These are phyloP conservation scores for Loripinus fragilis DNA, from an alignment of 2,888 invertebrate species.

Conservation along the genomic window DNA sequence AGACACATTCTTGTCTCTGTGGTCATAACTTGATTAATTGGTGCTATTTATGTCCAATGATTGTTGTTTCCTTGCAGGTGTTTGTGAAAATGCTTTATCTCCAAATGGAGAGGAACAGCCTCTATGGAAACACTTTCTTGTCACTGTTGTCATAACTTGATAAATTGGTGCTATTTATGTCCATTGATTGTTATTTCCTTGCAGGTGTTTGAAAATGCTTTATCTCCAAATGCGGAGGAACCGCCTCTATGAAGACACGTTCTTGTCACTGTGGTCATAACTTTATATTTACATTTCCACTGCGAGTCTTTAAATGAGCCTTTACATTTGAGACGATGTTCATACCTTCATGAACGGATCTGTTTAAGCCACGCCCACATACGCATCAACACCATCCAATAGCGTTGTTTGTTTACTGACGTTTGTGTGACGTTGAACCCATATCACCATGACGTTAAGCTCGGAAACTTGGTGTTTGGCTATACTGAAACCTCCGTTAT, in stretches of 20 bases:
- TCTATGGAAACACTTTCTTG: slow-evolving; percentile 84
- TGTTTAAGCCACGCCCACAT: too few species aligned
- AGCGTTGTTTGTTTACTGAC: too few species aligned
- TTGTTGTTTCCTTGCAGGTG: slow-evolving; percentile 85
- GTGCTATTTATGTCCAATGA: slow-evolving; percentile 91
- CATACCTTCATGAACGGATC: too few species aligned
- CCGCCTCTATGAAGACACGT: slow-evolving; percentile 84
- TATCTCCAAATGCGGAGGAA: slow-evolving; percentile 82
- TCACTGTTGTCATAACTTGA: slow-evolving; percentile 88
- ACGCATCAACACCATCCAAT: too few species aligned
- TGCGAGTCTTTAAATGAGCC: slow-evolving; percentile 92
- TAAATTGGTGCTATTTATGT: slow-evolving; percentile 90
- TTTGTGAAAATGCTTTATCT: slow-evolving; percentile 83
- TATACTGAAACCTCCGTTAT: too few species aligned
- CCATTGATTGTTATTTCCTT: slow-evolving; percentile 89
- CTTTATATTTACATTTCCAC: slow-evolving; percentile 90
- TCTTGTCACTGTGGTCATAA: slow-evolving; percentile 88
- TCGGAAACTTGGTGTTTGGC: too few species aligned
- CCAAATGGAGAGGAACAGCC: slow-evolving; percentile 82
- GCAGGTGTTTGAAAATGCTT: slow-evolving; percentile 83
- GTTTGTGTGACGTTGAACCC: too few species aligned
- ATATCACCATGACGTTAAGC: too few species aligned
- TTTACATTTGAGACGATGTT: too few species aligned
- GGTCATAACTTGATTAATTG: slow-evolving; percentile 88
- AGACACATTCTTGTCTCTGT: slow-evolving; percentile 87